Conservation (phyloP, 2,888 invertebrate species). For the Drosophila nr. perissopoda region DNA sequence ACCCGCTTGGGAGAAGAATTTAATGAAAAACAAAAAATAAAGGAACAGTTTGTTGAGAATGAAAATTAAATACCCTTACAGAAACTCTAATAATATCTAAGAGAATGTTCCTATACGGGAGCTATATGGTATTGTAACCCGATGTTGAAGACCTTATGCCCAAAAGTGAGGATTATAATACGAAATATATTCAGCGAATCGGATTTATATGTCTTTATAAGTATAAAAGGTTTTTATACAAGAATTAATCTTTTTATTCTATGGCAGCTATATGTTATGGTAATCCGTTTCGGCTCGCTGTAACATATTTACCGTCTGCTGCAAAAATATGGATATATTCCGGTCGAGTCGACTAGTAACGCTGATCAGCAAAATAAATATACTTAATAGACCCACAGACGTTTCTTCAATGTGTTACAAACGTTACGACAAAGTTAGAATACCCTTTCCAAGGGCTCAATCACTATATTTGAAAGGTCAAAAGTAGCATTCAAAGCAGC, state of each 20-base stretch:
- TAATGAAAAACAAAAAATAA: conserved; percentile 19
- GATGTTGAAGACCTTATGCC: not conserved
- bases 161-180: not conserved
- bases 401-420: not conserved
- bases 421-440: not conserved
- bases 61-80: not conserved
- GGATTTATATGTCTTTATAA: not conserved
- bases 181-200: not conserved
- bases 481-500: not conserved
- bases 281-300: not conserved
- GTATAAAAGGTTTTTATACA: not conserved
- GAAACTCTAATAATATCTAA: not conserved
- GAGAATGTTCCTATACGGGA: not conserved
- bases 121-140: not conserved
- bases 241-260: not conserved
- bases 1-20: conserved; percentile 24
- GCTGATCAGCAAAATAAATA: not conserved
- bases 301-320: no score
- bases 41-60: not conserved
- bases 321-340: not conserved
- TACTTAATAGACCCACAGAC: not conserved
- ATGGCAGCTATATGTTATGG: not conserved
- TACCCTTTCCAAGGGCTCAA: not conserved
- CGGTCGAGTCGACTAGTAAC: not conserved
- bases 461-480: conserved; percentile 28